phyloP scores from a whole-genome alignment of 2,113 vertebrate genomes.

The Zapus hudsonius region DNA sequence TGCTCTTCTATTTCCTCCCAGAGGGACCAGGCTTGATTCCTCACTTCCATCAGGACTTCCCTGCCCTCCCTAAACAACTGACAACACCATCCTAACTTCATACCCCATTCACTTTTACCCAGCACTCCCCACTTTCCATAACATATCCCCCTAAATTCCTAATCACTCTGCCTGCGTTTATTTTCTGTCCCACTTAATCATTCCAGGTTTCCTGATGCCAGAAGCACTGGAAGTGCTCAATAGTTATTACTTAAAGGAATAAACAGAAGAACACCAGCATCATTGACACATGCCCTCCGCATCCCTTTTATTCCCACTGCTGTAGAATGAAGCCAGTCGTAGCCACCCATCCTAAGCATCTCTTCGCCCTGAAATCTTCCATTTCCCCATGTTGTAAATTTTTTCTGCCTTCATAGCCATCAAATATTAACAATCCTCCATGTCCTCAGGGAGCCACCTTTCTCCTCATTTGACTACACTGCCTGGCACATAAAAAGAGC shows the following conservation, averaged over 20 bases:
- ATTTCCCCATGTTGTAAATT: neutral
- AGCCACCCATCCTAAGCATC: neutral
- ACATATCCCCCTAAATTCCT: neutral
- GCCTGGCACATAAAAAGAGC: conserved; percentile 49
- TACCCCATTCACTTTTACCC: neutral
- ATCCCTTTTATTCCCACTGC: neutral
- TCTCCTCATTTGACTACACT: conserved; percentile 59
- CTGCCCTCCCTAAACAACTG: neutral
- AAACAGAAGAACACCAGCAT: neutral
- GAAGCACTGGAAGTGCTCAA: neutral
- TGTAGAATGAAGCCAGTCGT: neutral
- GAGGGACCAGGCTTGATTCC: neutral
- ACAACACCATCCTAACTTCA: neutral
- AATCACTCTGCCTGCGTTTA: neutral
- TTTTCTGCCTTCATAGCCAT: neutral
- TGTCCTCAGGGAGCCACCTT: conserved; percentile 45
- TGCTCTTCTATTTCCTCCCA: neutral
- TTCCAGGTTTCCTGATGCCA: neutral
- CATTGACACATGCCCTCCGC: neutral
- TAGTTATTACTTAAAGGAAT: neutral
- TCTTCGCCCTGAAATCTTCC: neutral
- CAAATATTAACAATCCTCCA: conserved; percentile 49
- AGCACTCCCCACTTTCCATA: no score
- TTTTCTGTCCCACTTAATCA: neutral
- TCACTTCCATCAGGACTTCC: neutral